Base-by-base conservation (phyloP, 2,797 vertebrate genomes). In the Poeciliopsis gracilis region DNA sequence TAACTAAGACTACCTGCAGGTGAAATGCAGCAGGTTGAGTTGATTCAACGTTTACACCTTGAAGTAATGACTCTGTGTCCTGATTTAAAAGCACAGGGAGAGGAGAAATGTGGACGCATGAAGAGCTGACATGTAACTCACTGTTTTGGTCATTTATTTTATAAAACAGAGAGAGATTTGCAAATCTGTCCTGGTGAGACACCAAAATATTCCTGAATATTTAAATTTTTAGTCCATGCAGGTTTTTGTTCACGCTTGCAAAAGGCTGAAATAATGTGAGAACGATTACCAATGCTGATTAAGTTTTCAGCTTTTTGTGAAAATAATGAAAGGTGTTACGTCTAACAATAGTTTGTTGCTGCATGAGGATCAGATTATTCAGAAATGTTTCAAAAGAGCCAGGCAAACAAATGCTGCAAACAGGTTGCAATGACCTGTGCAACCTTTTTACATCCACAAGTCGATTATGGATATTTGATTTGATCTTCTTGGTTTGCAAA, bases 11-110 rank as follows among this genome's bases (percentile, higher is more conserved):
- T 1, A 10, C 10, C 76, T 66, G 76, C 72, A 77, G 81, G 72
- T 67, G 9, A 55, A 45, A 38, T 41, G 41, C 13, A 76, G 77
- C 79, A 72, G 83, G 69, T 16, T 25, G 76, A 84, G 74, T 63
- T 88, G 85, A 90, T 91, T 59, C 80, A 82, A 70, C 71, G 23
- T 90, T 90, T 85, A 82, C 92, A 91, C 86, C 86, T 89, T 85
- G 80, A 87, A 89, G 71, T 91, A 89, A 89, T 83, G 78, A 30
- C 79, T 80, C 84, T 53, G 25, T 57, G 5, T 41, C 47, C 57
- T 82, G 83, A 61, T 73, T 77, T 82, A 61, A 53, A 49, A 75
- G 63, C 78, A 30, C 0, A 59, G 20, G n/a, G 72, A 69, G 36
- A 18, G 67, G 53, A 72, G 46, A 61, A 63, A 70, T 72, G 71